Base-by-base conservation (phyloP, 2,888 invertebrate genomes). In the Orthosia gracilis region DNA sequence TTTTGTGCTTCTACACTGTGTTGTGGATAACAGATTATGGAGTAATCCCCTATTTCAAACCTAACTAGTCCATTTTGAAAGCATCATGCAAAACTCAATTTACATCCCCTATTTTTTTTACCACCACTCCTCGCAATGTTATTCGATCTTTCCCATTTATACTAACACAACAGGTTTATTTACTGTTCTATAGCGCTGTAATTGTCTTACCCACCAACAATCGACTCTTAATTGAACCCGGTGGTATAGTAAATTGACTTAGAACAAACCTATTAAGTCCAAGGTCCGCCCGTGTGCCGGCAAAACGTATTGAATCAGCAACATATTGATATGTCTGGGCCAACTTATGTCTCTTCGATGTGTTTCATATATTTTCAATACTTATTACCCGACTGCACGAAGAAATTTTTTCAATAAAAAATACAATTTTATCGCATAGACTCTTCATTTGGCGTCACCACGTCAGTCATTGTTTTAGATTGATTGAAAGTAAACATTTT, bases 191-290 rank as follows among this genome's bases (percentile, higher is more conserved):
- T 64, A 69, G 50, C 62, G 18, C 57, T 31, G 49, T 73, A 80
- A 76, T 70, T 74, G 72, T 67, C 57, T 65, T 49, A 17, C 59
- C 59, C 13, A 59, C 54, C 69, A 69, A 73, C 73, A 81, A 73
- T 78, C 57, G 15, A 52, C 58, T 45, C 66, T 61, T 84, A 78
- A 82, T 84, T 76, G 73, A 72, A 77, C 54, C 70, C 69, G 18
- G 58, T 66, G 76, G 73, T 78, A 70, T 65, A 58, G 76, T 73
- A 81, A 84, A 84, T 78, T 81, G 68, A 81, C 65, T 80, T 76
- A 63, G 67, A 72, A 69, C 59, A 58, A 75, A 78, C 69, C 73
- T 65, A 74, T 84, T 83, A 77, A 67, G 2, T 63, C 31, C 80
- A 81, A 81, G 69, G 80, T 55, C 57, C 12, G 31, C 26, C 61